Evolutionary conservation across 2,888 invertebrate genomes (phyloP).

Genomic region (Oeneis ivallda): DNA sequence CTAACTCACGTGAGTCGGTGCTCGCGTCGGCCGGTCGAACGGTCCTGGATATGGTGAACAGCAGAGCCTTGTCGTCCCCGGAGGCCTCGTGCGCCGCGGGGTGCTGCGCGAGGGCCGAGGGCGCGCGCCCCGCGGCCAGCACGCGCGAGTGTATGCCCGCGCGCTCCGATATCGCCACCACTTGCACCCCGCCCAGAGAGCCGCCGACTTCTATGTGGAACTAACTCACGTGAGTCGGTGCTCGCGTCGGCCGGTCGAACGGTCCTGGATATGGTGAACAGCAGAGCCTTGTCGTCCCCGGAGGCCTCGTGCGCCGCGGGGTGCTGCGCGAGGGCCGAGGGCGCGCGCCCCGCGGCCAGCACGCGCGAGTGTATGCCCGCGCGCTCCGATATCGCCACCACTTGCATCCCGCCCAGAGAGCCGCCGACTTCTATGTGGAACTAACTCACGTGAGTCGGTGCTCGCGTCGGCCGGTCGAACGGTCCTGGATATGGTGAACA

Average conservation of each 20-base stretch:
- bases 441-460: slow-evolving; percentile 45
- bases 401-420: slow-evolving; percentile 95
- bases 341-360: slow-evolving; percentile 91
- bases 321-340: slow-evolving; percentile 84
- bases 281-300: slow-evolving; percentile 62
- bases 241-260: slow-evolving; percentile 44
- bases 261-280: slow-evolving; percentile 56
- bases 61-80: slow-evolving; percentile 62
- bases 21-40: slow-evolving; percentile 44
- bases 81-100: slow-evolving; percentile 39
- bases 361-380: slow-evolving; percentile 90
- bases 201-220: too few species aligned
- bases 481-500: slow-evolving; percentile 56
- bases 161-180: too few species aligned
- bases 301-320: slow-evolving; percentile 39
- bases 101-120: slow-evolving; percentile 84
- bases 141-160: too few species aligned
- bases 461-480: slow-evolving; percentile 44
- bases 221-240: slow-evolving; percentile 45
- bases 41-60: slow-evolving; percentile 56
- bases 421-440: too few species aligned
- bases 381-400: slow-evolving; percentile 90
- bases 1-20: slow-evolving; percentile 45
- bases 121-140: too few species aligned
- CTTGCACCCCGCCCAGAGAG: too few species aligned